A percentile compares a stretch with the other conserved stretches of the same genome.
Conservation (phyloP, 2,113 vertebrate species). For the zebrafish (Danio rerio) region GRCz12tu NC_133199.1:43949001-43949500, state of each 20-base stretch:
- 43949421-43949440: conserved; percentile 56
- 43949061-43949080: too few relatives aligned
- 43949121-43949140: too few relatives aligned
- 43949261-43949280: background rate
- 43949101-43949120: too few relatives aligned
- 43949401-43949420: conserved; percentile 45
- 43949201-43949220: background rate
- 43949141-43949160: too few relatives aligned
- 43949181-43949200: too few relatives aligned
- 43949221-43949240: background rate
- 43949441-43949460: conserved; percentile 68
- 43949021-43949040: too few relatives aligned
- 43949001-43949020: too few relatives aligned
- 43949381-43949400: conserved; percentile 47
- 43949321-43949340: conserved; percentile 11
- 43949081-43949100: too few relatives aligned
- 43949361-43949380: background rate
- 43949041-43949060: too few relatives aligned
- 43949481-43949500: conserved; percentile 41
- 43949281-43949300: background rate
- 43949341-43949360: conserved; percentile 14
- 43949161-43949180: too few relatives aligned
- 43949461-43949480: conserved; percentile 67
- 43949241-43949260: background rate
- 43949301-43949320: background rate